Evolutionary conservation across 2,797 vertebrate genomes (phyloP).

Genomic region (Acomys russatus): DNA sequence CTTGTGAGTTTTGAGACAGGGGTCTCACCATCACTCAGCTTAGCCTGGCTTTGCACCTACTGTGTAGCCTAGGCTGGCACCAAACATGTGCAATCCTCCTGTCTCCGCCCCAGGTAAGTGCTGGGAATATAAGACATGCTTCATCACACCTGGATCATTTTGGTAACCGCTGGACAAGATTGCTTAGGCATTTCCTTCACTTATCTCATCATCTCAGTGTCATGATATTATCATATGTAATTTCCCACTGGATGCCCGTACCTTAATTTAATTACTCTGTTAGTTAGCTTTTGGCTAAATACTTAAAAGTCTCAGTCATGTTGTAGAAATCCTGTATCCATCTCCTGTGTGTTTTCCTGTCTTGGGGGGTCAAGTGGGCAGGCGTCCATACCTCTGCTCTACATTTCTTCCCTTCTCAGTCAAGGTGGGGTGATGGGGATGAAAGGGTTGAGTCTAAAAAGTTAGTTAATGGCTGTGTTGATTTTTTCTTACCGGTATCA

Average conservation of each 20-base stretch:
- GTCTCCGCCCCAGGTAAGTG: background rate
- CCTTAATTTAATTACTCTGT: background rate
- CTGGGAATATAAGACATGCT: background rate
- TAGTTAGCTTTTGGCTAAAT: background rate
- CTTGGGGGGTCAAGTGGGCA: background rate
- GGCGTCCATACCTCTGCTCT: background rate
- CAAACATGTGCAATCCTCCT: too few species aligned
- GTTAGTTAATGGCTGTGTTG: background rate
- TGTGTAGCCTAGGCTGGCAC: background rate
- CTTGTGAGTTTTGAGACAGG: background rate
- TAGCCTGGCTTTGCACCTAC: background rate
- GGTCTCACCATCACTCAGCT: background rate
- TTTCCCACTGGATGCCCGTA: background rate
- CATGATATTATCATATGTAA: background rate
- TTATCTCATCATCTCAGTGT: background rate
- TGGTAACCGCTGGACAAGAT: background rate
- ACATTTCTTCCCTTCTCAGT: background rate
- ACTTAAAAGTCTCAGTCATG: background rate
- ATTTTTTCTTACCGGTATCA: conserved; percentile 22
- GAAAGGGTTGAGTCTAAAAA: background rate
- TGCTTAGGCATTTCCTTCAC: background rate
- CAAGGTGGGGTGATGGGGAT: background rate
- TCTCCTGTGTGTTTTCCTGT: background rate
- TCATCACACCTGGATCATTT: background rate
- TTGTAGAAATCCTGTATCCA: background rate